Conservation (phyloP, 2,797 vertebrate species). For the Syndactyla subalaris region DNA sequence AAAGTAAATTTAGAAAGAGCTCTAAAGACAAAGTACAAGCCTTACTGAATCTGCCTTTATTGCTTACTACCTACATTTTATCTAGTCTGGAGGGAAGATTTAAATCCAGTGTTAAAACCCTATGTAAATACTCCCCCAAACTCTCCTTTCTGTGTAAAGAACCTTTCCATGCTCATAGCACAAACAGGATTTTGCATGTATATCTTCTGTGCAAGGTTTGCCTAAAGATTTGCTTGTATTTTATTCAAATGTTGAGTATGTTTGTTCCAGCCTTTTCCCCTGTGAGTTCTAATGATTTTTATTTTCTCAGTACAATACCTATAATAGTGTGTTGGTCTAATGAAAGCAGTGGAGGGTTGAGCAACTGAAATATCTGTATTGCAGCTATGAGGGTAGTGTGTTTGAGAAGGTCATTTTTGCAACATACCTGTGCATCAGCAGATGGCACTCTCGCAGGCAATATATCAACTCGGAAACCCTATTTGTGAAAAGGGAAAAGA, state of each 20-base stretch:
- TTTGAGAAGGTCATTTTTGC: constrained; percentile 26
- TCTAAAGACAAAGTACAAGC: not conserved
- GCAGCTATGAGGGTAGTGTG: not conserved
- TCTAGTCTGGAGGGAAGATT: not conserved
- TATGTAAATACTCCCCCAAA: constrained; percentile 20
- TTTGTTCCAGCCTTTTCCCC: constrained; percentile 13
- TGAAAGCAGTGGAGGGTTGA: not conserved
- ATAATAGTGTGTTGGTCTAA: not conserved
- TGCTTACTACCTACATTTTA: constrained; percentile 13
- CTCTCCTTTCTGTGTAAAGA: not conserved
- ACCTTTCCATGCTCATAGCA: not conserved
- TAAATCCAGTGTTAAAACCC: constrained; percentile 30
- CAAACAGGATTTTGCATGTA: not conserved
- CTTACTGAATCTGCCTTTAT: constrained; percentile 29
- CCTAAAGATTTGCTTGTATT: constrained; percentile 6
- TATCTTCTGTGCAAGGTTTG: not conserved
- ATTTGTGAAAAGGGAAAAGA: not conserved
- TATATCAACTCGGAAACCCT: constrained; percentile 9
- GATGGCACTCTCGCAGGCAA: constrained; percentile 54
- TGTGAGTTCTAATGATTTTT: constrained; percentile 45
- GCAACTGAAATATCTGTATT: not conserved
- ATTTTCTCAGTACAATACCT: constrained; percentile 21
- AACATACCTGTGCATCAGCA: constrained; percentile 53
- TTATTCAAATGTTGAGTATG: not conserved
- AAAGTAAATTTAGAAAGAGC: constrained; percentile 27